Evolutionary conservation across 2,797 vertebrate species (phyloP).

Genomic region (Anas capensis): DNA sequence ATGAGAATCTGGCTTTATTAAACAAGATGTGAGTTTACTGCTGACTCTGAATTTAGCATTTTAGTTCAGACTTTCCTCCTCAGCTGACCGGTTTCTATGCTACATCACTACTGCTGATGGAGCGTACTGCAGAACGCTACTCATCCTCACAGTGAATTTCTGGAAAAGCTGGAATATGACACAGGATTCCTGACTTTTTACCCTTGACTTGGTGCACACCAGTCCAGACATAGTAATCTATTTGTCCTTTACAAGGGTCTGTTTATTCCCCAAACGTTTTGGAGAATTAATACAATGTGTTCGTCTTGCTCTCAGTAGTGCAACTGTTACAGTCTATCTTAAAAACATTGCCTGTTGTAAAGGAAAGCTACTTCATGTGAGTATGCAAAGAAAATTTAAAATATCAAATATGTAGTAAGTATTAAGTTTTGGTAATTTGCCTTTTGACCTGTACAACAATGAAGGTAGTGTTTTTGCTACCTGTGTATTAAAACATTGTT

Average conservation of each 20-base stretch:
- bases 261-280: neutral
- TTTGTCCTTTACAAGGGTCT: neutral
- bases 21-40: neutral
- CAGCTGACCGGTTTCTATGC: neutral
- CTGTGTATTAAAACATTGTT: neutral
- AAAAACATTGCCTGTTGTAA: neutral
- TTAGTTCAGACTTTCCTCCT: neutral
- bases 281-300: neutral
- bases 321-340: neutral
- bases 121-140: neutral
- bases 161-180: neutral
- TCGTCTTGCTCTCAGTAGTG: neutral
- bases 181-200: neutral
- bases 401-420: neutral
- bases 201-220: neutral
- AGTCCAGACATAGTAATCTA: neutral
- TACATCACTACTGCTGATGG: neutral
- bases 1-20: neutral
- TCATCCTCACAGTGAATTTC: neutral
- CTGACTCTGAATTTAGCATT: neutral
- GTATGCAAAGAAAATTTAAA: neutral
- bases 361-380: neutral
- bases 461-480: neutral
- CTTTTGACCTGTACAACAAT: neutral
- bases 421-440: neutral